Base-by-base conservation (phyloP, 2,888 invertebrate species). In the Macaria notata region DNA sequence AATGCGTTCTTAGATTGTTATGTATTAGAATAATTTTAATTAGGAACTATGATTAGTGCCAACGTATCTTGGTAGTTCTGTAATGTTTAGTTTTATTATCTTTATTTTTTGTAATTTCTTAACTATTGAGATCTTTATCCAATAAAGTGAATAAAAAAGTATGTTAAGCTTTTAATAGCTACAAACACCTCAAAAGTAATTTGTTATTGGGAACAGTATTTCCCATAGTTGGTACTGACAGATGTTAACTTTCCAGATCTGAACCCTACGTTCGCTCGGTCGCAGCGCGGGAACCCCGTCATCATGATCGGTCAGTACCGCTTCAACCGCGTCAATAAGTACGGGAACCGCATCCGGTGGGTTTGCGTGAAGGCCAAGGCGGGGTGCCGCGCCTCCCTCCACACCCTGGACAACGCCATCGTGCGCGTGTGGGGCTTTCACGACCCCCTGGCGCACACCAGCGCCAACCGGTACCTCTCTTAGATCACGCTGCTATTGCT, bases 261-360 rank as follows among this genome's bases (percentile, higher is more conserved):
- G 54, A 88, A 85, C 54, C 89, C 91, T 6, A 85, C 88, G 33
- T 91, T 91, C 63, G 90, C 88, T 1, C 83, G 84, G 66, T 91
- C 91, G 3, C 88, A 89, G 64, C 84, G 91, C 9, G 91, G 91
- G 9, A 91, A 90, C 58, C 88, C 90, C 0, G 90, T 91, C 41
- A 90, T 91, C 39, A 89, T 90, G 89, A 90, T 91, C 59, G 91
- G 90, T 9, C 87, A 85, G 70, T 90, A 90, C 66, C 82, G 91
- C 0, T 91, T 90, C 66, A 91, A 91, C 66, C 82, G 90, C 19
- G 90, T 90, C 39, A 90, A 90, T 62, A 89, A 89, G 60, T 87
- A 87, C 60, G 91, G 90, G 49, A 83, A 84, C 64, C 75, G 88
- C 31, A 88, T 80, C 1, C 74, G 90, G 70, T 91, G 90, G 90